Base-by-base conservation (phyloP, 1,140 invertebrate genomes). In the Physella acuta region DNA sequence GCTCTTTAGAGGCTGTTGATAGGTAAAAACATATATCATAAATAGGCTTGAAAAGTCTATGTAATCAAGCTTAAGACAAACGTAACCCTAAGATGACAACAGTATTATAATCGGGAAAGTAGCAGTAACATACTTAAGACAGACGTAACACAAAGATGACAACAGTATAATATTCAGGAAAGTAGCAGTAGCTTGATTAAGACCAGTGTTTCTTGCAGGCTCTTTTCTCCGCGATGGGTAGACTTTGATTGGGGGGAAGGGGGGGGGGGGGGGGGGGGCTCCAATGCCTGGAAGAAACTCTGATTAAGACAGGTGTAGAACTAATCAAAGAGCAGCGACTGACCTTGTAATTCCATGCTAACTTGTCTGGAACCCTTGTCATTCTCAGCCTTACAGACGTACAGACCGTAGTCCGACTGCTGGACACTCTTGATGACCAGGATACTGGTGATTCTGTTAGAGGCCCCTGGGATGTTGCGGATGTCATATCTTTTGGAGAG, bases 381-480 rank as follows among this genome's bases (percentile, higher is more conserved):
- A 55, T 78, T 80, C 14, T 56, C 53, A 16, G 73, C 75, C 16
- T 52, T 34, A 70, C 77, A 79, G 11, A 52, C 71, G 51, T 78
- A 78, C 4, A 59, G 49, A 3, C 76, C 77, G 66, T 67, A 75
- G 44, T 79, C 77, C 8, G 37, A 26, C 14, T 66, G 34, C 14
- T 39, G 55, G 2, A 80, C 77, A 31, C 68, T 70, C 24, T 62
- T 67, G 24, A 80, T 76, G 2, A 71, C 74, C 5, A 80, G 56
- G 63, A 78, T 79, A 30, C 71, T 79, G n/a, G 73, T 76, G 34
- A 80, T 74, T n/a, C 70, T 64, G 59, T 76, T 74, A 24, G 64
- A 74, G 0, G 79, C 77, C 24, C 77, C 77, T 3, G 72, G 68
- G 30, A 78, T 78, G 62, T 78, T 74, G n/a, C 71, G 53, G 14